phyloP scores from a whole-genome alignment of 2,113 vertebrate genomes.

The Xenopus laevis region DNA sequence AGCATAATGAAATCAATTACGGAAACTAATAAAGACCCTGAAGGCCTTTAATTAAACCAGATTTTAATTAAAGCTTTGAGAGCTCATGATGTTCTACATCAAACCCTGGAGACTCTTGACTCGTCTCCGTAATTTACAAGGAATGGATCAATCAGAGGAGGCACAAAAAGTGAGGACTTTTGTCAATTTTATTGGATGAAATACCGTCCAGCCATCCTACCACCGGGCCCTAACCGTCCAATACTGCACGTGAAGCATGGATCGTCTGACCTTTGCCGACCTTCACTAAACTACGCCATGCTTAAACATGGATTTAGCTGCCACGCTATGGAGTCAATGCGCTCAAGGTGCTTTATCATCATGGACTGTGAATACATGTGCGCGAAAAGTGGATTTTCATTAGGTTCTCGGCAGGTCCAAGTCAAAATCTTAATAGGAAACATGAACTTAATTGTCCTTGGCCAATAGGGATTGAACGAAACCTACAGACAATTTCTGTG shows the following conservation, averaged over 20 bases:
- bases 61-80: slow-evolving; percentile 85
- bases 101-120: slow-evolving; percentile 59
- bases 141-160: slow-evolving; percentile 53
- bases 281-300: not conserved
- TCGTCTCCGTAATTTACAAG: slow-evolving; percentile 53
- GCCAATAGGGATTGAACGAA: not conserved
- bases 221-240: fast-evolving
- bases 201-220: not conserved
- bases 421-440: not conserved
- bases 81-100: slow-evolving; percentile 59
- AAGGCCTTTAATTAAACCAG: slow-evolving; percentile 89
- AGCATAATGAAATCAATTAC: slow-evolving; percentile 96
- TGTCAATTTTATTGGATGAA: slow-evolving; percentile 43
- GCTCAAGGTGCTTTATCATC: not conserved
- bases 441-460: not conserved
- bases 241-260: not conserved
- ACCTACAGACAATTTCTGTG: too few species aligned
- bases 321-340: not conserved
- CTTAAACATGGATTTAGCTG: not conserved
- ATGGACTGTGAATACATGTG: not conserved
- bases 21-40: slow-evolving; percentile 80
- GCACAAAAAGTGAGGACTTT: slow-evolving; percentile 48
- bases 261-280: slow-evolving; percentile 1
- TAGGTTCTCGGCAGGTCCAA: not conserved
- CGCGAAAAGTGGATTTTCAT: not conserved